A percentile compares a stretch with the other conserved stretches of the same genome.
phyloP scores from a whole-genome alignment of 2,797 vertebrate species.

The Pangasius krempfi region DNA sequence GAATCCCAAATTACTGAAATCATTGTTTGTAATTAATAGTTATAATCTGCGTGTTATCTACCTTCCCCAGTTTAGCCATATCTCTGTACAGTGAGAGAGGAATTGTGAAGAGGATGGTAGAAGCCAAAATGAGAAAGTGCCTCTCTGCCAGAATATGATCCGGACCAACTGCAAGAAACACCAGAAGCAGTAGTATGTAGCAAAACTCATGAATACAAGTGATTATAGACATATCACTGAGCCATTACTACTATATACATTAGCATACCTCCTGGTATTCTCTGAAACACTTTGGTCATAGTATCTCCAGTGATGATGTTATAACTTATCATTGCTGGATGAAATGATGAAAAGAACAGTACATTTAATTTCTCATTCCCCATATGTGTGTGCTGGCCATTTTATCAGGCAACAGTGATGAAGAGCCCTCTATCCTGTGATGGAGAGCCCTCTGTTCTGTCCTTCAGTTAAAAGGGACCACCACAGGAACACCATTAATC shows the following conservation, averaged over 20 bases:
- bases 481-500: constrained; percentile 1
- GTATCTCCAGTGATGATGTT: constrained; percentile 95
- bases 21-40: neutral
- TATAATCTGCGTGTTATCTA: constrained; percentile 56
- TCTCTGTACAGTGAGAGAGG: constrained; percentile 89
- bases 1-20: neutral
- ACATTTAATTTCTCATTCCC: neutral
- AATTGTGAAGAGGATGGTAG: constrained; percentile 83
- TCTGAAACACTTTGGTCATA: constrained; percentile 92
- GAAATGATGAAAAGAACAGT: constrained; percentile 6
- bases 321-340: constrained; percentile 95
- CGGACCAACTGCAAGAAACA: constrained; percentile 76
- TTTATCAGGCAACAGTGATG: neutral
- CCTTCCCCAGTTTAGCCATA: constrained; percentile 91
- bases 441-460: neutral
- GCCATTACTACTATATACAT: neutral
- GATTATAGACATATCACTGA: neutral
- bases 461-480: neutral
- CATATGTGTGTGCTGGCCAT: neutral
- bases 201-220: neutral
- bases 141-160: constrained; percentile 81
- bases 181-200: neutral
- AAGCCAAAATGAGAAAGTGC: constrained; percentile 84
- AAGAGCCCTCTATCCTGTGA: neutral
- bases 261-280: constrained; percentile 87